Percentiles rank a stretch among this genome's conserved stretches.
These are phyloP conservation scores for Cygnus buccinator DNA, from an alignment of 2,113 vertebrate species.

Conservation along the genomic window DNA sequence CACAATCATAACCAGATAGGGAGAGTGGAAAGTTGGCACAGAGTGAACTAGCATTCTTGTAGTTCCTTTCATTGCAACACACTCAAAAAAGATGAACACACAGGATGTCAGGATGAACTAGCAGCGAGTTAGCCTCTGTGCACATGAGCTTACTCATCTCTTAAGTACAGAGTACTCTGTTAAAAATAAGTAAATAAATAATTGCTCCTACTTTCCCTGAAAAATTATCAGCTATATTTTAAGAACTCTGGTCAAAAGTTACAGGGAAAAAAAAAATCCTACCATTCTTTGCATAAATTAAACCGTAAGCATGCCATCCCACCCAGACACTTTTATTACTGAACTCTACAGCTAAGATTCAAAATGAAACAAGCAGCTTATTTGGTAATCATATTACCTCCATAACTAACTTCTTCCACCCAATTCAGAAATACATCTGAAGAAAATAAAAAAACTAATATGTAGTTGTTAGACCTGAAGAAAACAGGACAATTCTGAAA, in stretches of 20 bases:
- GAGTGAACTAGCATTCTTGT: background rate
- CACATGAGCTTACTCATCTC: background rate
- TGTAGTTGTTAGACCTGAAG: background rate
- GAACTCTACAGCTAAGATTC: background rate
- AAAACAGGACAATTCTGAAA: background rate
- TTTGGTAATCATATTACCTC: background rate
- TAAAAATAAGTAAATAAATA: background rate
- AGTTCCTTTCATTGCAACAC: background rate
- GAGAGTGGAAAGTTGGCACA: conserved; percentile 6
- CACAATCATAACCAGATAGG: background rate
- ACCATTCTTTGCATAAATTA: background rate
- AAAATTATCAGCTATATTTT: background rate
- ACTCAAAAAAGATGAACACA: background rate
- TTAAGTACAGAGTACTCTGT: background rate
- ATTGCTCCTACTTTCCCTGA: background rate
- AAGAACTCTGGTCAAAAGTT: background rate
- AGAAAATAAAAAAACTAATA: background rate
- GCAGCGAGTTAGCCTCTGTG: background rate
- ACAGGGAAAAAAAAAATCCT: background rate
- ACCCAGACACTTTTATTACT: background rate
- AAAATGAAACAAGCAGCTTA: background rate
- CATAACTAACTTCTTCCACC: background rate
- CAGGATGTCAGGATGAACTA: background rate
- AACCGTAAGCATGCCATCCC: background rate
- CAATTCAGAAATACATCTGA: background rate